A percentile compares a stretch with the other conserved stretches of the same genome.
phyloP scores from a whole-genome alignment of 2,113 vertebrate species.

The Notothenia rossii region DNA sequence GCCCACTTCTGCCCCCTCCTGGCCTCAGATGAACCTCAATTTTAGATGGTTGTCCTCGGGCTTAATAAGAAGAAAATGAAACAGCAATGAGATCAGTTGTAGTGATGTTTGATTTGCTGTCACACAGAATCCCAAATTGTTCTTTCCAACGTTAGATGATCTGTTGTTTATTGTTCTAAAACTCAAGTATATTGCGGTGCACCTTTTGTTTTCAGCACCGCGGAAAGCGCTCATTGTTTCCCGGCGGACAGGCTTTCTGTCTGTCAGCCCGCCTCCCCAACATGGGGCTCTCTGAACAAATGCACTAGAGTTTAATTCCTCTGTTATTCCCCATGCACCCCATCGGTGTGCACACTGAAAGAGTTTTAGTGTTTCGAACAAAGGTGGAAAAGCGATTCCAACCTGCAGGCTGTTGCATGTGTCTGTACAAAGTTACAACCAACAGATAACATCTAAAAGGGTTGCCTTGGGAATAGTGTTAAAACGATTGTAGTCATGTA shows the following conservation, averaged over 20 bases:
- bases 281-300: too few relatives aligned
- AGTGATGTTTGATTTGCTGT: neutral
- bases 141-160: neutral
- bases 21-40: slow-evolving; percentile 13
- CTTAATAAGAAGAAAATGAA: neutral
- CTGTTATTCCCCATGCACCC: neutral
- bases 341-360: neutral
- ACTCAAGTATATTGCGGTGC: neutral
- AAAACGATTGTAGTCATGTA: neutral
- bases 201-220: slow-evolving; percentile 70
- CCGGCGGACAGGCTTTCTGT: neutral
- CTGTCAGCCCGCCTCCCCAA: neutral
- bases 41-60: neutral
- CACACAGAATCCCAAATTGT: neutral
- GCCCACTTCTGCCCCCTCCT: slow-evolving; percentile 72
- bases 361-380: too few relatives aligned
- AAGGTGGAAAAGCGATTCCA: neutral
- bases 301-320: neutral
- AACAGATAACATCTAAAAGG: neutral
- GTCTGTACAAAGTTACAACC: neutral
- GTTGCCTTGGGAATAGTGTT: neutral
- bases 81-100: neutral
- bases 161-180: neutral
- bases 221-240: slow-evolving; percentile 68
- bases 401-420: neutral